phyloP scores from a whole-genome alignment of 2,888 invertebrate species.

The Leptopilina drosophilae region DNA sequence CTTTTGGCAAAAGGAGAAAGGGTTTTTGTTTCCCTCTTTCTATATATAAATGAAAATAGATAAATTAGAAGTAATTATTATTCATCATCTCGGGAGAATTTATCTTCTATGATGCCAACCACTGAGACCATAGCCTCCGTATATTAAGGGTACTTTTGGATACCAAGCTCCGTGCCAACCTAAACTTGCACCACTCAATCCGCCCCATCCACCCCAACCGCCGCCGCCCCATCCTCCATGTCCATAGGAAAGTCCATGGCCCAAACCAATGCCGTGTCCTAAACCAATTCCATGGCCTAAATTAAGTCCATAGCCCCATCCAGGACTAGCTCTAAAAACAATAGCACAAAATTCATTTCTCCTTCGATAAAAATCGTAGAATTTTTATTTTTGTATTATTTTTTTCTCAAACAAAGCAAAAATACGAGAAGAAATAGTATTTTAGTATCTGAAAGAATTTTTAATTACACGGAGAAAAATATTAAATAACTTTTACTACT shows the following conservation, averaged over 20 bases:
- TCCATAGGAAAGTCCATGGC: neutral
- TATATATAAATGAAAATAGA: too few relatives aligned
- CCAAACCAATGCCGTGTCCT: neutral
- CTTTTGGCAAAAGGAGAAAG: too few relatives aligned
- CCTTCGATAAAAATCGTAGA: too few relatives aligned
- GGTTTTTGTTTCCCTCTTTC: too few relatives aligned
- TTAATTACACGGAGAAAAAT: too few relatives aligned
- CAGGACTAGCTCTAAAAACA: neutral
- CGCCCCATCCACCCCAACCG: neutral
- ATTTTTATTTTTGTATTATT: too few relatives aligned
- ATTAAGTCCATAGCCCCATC: conserved; percentile 12
- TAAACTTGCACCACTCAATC: neutral
- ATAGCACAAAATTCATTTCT: neutral
- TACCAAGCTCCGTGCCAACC: conserved; percentile 6
- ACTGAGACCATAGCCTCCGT: neutral
- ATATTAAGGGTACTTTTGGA: neutral
- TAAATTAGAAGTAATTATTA: neutral
- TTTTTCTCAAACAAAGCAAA: too few relatives aligned
- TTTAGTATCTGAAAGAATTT: too few relatives aligned
- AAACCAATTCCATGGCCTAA: neutral
- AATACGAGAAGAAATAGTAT: too few relatives aligned
- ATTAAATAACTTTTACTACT: too few relatives aligned
- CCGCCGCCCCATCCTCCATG: neutral
- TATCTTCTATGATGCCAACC: conserved; percentile 15
- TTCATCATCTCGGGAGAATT: neutral